Conservation (phyloP, 92 coral and sea anemone species). For the Phenganax marumi region DNA sequence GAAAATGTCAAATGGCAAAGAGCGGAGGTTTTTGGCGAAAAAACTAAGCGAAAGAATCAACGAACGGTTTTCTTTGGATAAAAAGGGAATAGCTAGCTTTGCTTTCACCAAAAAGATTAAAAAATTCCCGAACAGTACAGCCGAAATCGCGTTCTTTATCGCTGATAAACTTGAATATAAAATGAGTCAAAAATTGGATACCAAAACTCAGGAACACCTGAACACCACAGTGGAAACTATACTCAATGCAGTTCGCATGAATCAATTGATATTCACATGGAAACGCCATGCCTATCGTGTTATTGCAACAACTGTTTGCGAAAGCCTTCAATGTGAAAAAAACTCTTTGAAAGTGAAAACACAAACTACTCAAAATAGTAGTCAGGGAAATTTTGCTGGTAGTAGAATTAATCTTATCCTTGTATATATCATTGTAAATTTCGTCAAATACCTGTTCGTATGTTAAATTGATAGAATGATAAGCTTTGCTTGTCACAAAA, state of each 20-base stretch:
- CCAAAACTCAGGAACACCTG: neutral
- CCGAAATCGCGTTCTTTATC: conserved; percentile 8
- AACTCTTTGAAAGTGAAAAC: neutral
- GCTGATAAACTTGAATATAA: conserved; percentile 21
- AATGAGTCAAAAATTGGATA: neutral
- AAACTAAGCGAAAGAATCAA: conserved; percentile 10
- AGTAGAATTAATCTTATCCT: neutral
- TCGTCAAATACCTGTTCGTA: neutral
- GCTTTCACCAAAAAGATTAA: neutral
- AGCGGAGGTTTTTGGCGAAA: neutral
- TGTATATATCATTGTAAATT: neutral
- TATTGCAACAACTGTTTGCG: conserved; percentile 18
- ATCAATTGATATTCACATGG: neutral
- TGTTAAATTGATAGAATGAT: too few relatives aligned
- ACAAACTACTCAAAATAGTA: neutral
- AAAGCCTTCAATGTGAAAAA: neutral
- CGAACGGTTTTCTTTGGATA: neutral
- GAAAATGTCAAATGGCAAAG: neutral
- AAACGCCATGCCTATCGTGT: neutral
- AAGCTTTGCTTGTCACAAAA: too few relatives aligned
- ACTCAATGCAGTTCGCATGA: conserved; percentile 2
- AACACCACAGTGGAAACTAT: conserved; percentile 7
- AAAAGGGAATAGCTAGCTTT: conserved; percentile 29
- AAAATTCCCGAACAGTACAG: neutral
- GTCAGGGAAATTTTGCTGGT: neutral